A percentile compares a stretch with the other conserved stretches of the same genome.
phyloP scores from a whole-genome alignment of 2,797 vertebrate genomes.

The Lacerta agilis region DNA sequence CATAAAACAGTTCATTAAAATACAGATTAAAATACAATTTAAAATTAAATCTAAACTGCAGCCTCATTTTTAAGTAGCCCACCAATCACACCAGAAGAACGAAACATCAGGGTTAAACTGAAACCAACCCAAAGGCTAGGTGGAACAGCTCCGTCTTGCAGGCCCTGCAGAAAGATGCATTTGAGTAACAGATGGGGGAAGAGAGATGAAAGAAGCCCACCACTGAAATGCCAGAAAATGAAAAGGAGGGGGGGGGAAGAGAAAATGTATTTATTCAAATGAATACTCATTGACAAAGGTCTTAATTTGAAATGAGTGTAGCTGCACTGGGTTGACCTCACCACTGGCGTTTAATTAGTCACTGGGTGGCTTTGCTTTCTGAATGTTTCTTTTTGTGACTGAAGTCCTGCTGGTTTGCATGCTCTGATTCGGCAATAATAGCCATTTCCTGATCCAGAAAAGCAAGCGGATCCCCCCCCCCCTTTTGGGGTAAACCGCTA shows the following conservation, averaged over 20 bases:
- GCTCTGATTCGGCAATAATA: constrained; percentile 46
- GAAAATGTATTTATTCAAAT: constrained; percentile 12
- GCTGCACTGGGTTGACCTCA: neutral
- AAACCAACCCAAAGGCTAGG: too few relatives aligned
- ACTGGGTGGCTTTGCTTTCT: constrained; percentile 40
- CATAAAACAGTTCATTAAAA: too few relatives aligned
- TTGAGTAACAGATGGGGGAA: neutral
- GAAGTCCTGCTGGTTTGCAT: constrained; percentile 51
- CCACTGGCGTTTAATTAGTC: constrained; percentile 56
- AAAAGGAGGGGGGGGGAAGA: constrained; percentile 1
- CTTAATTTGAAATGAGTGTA: constrained; percentile 53
- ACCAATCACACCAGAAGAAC: too few relatives aligned
- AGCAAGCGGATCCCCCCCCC: constrained; percentile 4
- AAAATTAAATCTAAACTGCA: too few relatives aligned
- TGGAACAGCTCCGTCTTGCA: too few relatives aligned
- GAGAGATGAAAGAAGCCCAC: neutral
- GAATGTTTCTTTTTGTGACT: constrained; percentile 49
- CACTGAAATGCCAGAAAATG: neutral
- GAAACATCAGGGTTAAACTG: too few relatives aligned
- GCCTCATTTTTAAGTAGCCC: too few relatives aligned
- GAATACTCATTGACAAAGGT: constrained; percentile 53
- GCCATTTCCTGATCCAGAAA: constrained; percentile 42
- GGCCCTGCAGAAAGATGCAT: too few relatives aligned
- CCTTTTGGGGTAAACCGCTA: constrained; percentile 44
- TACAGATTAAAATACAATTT: too few relatives aligned